Percentiles rank a stretch among this genome's conserved stretches.
Evolutionary conservation across 2,797 vertebrate species (phyloP).

Genomic region (Melanotaenia trifasciata): DNA sequence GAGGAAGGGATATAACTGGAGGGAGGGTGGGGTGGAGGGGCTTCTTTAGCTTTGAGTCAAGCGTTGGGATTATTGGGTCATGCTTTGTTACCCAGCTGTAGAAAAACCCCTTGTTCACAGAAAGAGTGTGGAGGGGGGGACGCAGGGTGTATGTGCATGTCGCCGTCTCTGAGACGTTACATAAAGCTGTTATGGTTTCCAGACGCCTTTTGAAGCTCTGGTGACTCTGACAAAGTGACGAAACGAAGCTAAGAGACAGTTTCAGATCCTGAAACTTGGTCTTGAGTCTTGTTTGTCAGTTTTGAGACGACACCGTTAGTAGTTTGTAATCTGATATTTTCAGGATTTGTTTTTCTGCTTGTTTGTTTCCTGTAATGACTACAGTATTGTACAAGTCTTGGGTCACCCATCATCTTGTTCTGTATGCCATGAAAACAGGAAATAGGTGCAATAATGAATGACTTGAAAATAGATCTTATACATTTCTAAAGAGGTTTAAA

Average conservation of each 20-base stretch:
- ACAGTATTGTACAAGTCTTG: background rate
- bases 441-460: background rate
- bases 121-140: conserved; percentile 37
- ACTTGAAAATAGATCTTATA: background rate
- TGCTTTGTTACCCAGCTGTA: conserved; percentile 88
- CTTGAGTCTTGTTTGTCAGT: too few species aligned
- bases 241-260: conserved; percentile 40
- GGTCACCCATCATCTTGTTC: background rate
- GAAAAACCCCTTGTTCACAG: conserved; percentile 83
- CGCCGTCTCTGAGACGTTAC: conserved; percentile 54
- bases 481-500: background rate
- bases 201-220: conserved; percentile 59
- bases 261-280: background rate
- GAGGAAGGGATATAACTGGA: conserved; percentile 74
- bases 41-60: conserved; percentile 82
- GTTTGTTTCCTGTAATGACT: background rate
- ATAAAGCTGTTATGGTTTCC: conserved; percentile 74
- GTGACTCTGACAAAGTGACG: conserved; percentile 56
- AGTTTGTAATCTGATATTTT: too few species aligned
- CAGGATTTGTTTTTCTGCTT: background rate
- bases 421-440: background rate
- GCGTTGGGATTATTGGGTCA: conserved; percentile 88
- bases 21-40: conserved; percentile 54
- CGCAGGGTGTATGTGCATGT: conserved; percentile 40
- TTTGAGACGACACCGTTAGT: too few species aligned